Percentiles rank a stretch among this genome's conserved stretches.
phyloP scores from a whole-genome alignment of 2,113 vertebrate species.

The Pterocles orientalis region DNA sequence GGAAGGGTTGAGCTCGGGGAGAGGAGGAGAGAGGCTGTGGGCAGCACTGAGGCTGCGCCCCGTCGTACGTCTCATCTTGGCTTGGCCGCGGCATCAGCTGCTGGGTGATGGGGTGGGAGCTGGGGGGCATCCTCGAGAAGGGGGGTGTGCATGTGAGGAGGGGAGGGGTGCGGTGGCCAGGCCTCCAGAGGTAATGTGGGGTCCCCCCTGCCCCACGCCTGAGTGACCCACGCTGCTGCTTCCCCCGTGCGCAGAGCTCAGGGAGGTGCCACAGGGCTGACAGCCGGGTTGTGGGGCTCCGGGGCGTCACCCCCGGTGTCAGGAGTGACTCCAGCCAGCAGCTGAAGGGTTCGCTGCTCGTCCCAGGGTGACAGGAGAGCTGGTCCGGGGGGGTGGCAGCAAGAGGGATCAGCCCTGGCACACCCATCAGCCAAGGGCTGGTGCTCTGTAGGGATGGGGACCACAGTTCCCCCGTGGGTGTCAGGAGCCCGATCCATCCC shows the following conservation, averaged over 20 bases:
- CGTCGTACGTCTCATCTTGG: accelerated
- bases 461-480: accelerated
- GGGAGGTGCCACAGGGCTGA: neutral
- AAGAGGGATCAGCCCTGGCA: neutral
- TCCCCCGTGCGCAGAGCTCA: neutral
- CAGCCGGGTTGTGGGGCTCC: neutral
- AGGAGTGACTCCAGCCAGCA: neutral
- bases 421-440: neutral
- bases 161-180: neutral
- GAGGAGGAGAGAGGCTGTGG: neutral
- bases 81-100: neutral
- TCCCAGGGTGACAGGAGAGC: neutral
- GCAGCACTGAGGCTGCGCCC: accelerated
- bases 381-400: neutral
- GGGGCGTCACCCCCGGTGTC: neutral
- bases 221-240: neutral
- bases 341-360: neutral
- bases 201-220: neutral
- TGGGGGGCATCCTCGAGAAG: neutral
- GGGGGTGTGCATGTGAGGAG: neutral
- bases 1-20: neutral
- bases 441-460: neutral
- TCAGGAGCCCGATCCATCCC: neutral
- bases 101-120: neutral
- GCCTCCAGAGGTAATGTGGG: neutral